Evolutionary conservation across 2,888 invertebrate species (phyloP).

Genomic region (Micoletzkya japonica): DNA sequence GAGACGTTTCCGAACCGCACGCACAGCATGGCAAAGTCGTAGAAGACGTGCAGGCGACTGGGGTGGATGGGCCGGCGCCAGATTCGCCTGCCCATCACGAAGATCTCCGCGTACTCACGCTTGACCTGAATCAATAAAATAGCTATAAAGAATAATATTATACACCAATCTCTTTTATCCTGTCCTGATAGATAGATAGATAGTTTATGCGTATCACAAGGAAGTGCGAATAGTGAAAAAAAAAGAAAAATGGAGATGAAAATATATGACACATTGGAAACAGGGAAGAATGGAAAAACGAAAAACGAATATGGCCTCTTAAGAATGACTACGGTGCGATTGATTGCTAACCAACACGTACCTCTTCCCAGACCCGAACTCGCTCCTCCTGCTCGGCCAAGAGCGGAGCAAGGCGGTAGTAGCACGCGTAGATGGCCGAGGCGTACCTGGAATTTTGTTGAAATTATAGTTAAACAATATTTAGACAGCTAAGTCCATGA

Average conservation of each 20-base stretch:
- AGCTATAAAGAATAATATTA: no score
- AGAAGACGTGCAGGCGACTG: conserved; percentile 46
- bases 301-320: no score
- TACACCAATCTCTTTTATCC: no score
- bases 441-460: conserved; percentile 49
- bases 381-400: conserved; percentile 40
- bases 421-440: conserved; percentile 50
- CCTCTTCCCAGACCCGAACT: conserved; percentile 43
- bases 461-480: neutral
- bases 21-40: conserved; percentile 50
- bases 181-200: no score
- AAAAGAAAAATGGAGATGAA: neutral
- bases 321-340: no score
- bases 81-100: conserved; percentile 50
- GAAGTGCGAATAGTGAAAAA: neutral
- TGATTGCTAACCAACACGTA: no score
- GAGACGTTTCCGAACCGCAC: conserved; percentile 35
- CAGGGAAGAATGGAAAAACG: neutral
- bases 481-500: neutral
- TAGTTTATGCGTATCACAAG: neutral
- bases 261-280: neutral
- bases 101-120: conserved; percentile 50
- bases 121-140: conserved; percentile 32
- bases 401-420: conserved; percentile 50
- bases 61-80: conserved; percentile 51